Evolutionary conservation across 2,113 vertebrate species (phyloP).

Genomic region (Pagrus major): DNA sequence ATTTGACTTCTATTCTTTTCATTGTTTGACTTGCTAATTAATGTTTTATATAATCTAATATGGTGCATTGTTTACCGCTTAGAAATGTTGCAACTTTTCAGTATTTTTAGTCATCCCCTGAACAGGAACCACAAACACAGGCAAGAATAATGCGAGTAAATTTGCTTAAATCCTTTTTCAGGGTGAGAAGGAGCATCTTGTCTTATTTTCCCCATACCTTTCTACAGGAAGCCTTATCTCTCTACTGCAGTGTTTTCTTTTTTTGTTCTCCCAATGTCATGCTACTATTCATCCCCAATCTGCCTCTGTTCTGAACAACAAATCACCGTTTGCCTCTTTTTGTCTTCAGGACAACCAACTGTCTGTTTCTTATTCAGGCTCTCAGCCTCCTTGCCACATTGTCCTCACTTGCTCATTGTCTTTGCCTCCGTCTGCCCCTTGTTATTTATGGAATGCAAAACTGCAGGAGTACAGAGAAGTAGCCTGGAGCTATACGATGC

Average conservation of each 20-base stretch:
- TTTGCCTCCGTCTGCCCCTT: conserved; percentile 68
- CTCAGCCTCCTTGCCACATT: conserved; percentile 74
- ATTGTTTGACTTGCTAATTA: conserved; percentile 7
- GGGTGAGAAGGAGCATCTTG: conserved; percentile 69
- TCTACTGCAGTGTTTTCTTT: conserved; percentile 71
- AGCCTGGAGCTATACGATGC: conserved; percentile 57
- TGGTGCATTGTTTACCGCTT: not conserved
- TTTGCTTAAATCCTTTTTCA: conserved; percentile 63
- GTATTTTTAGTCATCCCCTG: conserved; percentile 19
- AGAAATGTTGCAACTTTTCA: conserved; percentile 8
- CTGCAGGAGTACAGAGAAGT: conserved; percentile 59
- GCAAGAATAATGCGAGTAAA: conserved; percentile 44
- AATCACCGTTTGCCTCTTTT: conserved; percentile 80
- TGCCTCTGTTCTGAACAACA: conserved; percentile 79
- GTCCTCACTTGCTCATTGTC: conserved; percentile 76
- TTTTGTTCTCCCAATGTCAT: conserved; percentile 82
- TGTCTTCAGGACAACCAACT: conserved; percentile 78
- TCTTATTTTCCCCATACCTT: conserved; percentile 65
- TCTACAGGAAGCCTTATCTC: conserved; percentile 75
- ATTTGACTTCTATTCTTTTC: not conserved
- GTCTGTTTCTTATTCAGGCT: conserved; percentile 78
- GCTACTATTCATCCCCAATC: conserved; percentile 81
- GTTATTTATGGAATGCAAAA: conserved; percentile 77
- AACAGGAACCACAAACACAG: conserved; percentile 37
- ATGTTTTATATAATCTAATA: conserved; percentile 1